A percentile compares a stretch with the other conserved stretches of the same genome.
Evolutionary conservation across 2,888 invertebrate genomes (phyloP).

Genomic region (Phymatocera aterrima): DNA sequence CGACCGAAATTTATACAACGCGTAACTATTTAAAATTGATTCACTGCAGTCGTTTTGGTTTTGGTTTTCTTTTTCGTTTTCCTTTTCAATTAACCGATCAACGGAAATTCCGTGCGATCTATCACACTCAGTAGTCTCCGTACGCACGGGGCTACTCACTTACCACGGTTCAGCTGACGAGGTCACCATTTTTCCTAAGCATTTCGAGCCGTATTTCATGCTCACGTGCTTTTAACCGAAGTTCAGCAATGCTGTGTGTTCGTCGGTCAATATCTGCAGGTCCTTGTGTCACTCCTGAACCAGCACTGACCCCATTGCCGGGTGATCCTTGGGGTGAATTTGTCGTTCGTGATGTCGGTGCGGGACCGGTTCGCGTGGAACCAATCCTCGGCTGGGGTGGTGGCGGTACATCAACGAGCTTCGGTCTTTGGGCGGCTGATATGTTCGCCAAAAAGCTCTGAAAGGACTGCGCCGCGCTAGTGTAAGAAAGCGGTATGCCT

Average conservation of each 20-base stretch:
- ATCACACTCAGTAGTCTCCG: slow-evolving; percentile 30
- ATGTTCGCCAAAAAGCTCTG: slow-evolving; percentile 91
- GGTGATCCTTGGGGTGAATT: slow-evolving; percentile 63
- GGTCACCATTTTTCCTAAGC: slow-evolving; percentile 87
- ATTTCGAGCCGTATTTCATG: slow-evolving; percentile 91
- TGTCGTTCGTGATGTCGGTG: slow-evolving; percentile 55
- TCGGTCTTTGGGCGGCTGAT: slow-evolving; percentile 80
- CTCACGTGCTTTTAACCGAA: slow-evolving; percentile 92
- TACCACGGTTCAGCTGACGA: slow-evolving; percentile 83
- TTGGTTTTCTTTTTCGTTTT: neutral
- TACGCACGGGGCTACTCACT: slow-evolving; percentile 2
- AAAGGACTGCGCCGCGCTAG: slow-evolving; percentile 82
- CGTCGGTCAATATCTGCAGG: slow-evolving; percentile 87
- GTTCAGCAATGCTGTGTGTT: slow-evolving; percentile 91
- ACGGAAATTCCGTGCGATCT: slow-evolving; percentile 52
- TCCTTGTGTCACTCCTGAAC: slow-evolving; percentile 50
- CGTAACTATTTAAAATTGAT: neutral
- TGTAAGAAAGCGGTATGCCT: slow-evolving; percentile 62
- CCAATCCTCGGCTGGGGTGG: slow-evolving; percentile 68
- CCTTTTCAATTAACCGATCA: slow-evolving; percentile 50
- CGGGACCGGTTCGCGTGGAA: slow-evolving; percentile 60
- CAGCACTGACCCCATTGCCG: slow-evolving; percentile 73
- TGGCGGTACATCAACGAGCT: slow-evolving; percentile 69
- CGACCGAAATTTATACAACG: neutral
- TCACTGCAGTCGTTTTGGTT: neutral